Base-by-base conservation (phyloP, 2,888 invertebrate species). In the Vanessa cardui region DNA sequence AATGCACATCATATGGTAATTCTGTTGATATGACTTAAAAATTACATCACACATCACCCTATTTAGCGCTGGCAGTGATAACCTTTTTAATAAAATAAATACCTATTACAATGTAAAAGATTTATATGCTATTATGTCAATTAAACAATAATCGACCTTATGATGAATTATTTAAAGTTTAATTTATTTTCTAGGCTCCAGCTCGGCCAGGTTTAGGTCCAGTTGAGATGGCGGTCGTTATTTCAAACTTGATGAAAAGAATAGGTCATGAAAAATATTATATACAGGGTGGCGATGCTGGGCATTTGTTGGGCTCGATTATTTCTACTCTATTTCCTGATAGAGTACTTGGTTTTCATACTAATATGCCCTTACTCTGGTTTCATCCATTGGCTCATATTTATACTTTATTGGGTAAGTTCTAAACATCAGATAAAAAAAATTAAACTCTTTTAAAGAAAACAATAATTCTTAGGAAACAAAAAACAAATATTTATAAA, bases 251-350 rank as follows among this genome's bases (percentile, higher is more conserved):
- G 7, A 96, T 97, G 96, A 78, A 90, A 15, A 90, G 96, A 6
- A 81, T 97, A 0, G 95, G 95, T 0, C 93, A 93, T 78, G 74
- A 93, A 0, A 86, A 92, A 68, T 97, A 94, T 84, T 96, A 95
- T 78, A 83, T 94, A 0, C 96, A 97, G 75, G 96, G 96, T 0
- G 96, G 96, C 0, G 96, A 96, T 80, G 94, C 95, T 92, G 97
- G 97, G 0, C 89, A 94, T 6, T 20, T 91, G 0, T 93, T 96
- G 6, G 94, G 93, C 0, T 85, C 93, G 0, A 78, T 89, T 20
- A 88, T 97, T 86, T 94, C 95, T 0, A 92, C 94, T 0, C 72
- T 95, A 20, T 96, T 94, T 83, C 96, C 96, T 0, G 86, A 92
- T 0, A 81, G 89, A 1, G 82, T 94, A 0, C 73, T 85, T 0